Conservation (phyloP, 1,140 invertebrate genomes). For the Drosophila cardini region DNA sequence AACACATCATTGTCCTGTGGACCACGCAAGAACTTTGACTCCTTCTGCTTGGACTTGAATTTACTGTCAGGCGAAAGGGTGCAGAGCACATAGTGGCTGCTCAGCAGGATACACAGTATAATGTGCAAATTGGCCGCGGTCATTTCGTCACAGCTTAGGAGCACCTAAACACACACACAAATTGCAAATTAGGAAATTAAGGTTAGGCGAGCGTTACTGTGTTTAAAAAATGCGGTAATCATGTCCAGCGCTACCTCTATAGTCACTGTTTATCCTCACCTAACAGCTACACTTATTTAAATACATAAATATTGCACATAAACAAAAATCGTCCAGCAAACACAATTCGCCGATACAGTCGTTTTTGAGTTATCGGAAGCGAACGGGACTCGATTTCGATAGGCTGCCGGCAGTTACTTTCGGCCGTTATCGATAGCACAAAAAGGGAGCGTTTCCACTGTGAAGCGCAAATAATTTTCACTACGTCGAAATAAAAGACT, state of each 20-base stretch:
- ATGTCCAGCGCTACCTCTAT: not conserved
- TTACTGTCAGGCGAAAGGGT: slow-evolving; percentile 86
- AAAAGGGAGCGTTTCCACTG: not conserved
- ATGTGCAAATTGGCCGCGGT: slow-evolving; percentile 30
- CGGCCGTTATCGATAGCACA: not conserved
- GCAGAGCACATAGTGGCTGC: slow-evolving; percentile 35
- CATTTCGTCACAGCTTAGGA: slow-evolving; percentile 43
- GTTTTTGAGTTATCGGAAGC: slow-evolving; percentile 9
- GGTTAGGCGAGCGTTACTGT: no score
- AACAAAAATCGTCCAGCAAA: slow-evolving; percentile 42
- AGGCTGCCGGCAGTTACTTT: not conserved
- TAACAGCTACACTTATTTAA: not conserved
- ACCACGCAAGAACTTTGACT: slow-evolving; percentile 86
- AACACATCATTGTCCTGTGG: slow-evolving; percentile 89
- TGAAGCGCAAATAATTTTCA: no score
- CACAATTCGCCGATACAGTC: slow-evolving; percentile 29
- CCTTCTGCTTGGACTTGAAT: slow-evolving; percentile 84
- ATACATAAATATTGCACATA: slow-evolving; percentile 45
- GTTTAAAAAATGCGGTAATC: not conserved
- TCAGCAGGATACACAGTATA: slow-evolving; percentile 44
- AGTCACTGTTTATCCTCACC: not conserved
- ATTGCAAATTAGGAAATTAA: no score
- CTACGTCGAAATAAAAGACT: not conserved
- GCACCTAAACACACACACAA: not conserved
- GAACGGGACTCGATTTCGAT: no score